Conservation (phyloP, 2,113 vertebrate species). For the Oenanthe oenanthe region DNA sequence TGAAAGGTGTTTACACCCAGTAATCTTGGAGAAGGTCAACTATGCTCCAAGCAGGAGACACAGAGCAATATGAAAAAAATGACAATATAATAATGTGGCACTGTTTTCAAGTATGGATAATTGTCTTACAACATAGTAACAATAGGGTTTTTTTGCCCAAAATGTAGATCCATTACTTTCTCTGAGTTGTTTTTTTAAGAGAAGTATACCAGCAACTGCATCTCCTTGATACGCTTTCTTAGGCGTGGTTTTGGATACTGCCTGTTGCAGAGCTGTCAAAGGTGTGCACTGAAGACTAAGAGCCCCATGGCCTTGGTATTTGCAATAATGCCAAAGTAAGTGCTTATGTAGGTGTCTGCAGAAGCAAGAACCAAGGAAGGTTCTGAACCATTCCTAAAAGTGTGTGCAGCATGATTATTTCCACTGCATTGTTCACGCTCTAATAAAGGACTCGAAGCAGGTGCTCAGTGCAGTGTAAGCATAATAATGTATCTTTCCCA, state of each 20-base stretch:
- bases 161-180: not conserved
- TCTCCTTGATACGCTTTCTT: not conserved
- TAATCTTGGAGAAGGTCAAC: not conserved
- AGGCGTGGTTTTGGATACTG: not conserved
- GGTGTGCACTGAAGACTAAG: not conserved
- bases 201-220: not conserved
- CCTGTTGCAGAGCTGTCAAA: not conserved
- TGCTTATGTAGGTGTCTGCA: not conserved
- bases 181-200: not conserved
- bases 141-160: not conserved
- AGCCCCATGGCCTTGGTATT: not conserved
- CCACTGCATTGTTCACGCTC: not conserved
- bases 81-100: fast-evolving
- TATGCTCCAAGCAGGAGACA: not conserved
- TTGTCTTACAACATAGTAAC: not conserved
- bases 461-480: not conserved
- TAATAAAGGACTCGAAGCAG: not conserved
- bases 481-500: not conserved
- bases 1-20: not conserved
- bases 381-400: not conserved
- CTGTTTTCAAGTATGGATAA: not conserved
- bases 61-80: not conserved
- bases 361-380: not conserved
- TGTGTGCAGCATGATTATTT: not conserved
- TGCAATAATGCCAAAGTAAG: not conserved